Conservation (phyloP, 2,888 invertebrate genomes). For the Catocala nupta region DNA sequence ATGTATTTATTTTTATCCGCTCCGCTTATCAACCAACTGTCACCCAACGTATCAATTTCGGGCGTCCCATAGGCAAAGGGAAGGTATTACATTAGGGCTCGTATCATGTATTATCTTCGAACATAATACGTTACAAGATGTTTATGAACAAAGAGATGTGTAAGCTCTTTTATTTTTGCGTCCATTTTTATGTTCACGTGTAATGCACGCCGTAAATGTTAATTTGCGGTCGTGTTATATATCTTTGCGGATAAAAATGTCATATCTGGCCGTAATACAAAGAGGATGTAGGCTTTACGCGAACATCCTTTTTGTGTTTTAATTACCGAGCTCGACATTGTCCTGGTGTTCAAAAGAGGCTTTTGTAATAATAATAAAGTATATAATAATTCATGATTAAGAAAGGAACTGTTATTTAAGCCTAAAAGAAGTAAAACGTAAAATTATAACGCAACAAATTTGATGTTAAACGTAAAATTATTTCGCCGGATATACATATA, state of each 20-base stretch:
- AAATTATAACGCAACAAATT: too few relatives aligned
- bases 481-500: too few relatives aligned
- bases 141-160: conserved; percentile 35
- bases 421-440: too few relatives aligned
- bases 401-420: too few relatives aligned
- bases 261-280: not conserved
- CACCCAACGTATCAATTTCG: conserved; percentile 31
- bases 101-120: conserved; percentile 39
- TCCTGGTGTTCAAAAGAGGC: not conserved
- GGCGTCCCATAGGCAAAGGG: conserved; percentile 48
- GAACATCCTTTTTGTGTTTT: not conserved
- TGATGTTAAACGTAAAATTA: too few relatives aligned
- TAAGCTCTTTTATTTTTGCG: conserved; percentile 8
- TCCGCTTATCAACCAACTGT: conserved; percentile 13
- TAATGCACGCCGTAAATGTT: conserved; percentile 15
- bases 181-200: conserved; percentile 4
- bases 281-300: not conserved
- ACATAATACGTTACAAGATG: conserved; percentile 28
- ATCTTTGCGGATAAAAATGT: conserved; percentile 4
- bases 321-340: not conserved
- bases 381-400: too few relatives aligned
- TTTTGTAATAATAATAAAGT: not conserved
- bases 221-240: conserved; percentile 8
- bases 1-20: conserved; percentile 17
- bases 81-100: conserved; percentile 44